phyloP scores from a whole-genome alignment of 2,113 vertebrate genomes.

The Prinia subflava region DNA sequence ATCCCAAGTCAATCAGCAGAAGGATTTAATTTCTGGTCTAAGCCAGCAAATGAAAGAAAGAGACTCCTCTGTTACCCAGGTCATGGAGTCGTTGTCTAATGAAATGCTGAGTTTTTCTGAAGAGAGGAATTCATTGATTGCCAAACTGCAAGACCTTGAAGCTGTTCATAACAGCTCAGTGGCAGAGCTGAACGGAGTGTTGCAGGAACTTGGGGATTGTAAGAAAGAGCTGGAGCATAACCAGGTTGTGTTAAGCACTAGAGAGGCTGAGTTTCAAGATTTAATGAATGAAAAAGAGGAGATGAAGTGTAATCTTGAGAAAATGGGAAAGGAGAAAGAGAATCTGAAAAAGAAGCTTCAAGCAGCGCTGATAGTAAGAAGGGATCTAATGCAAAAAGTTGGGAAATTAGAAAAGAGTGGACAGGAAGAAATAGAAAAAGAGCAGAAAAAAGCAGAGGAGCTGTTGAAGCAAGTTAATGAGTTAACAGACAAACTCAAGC shows the following conservation, averaged over 20 bases:
- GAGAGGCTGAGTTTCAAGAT: slow-evolving; percentile 53
- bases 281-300: slow-evolving; percentile 68
- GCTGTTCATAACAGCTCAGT: slow-evolving; percentile 1
- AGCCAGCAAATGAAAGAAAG: slow-evolving; percentile 82
- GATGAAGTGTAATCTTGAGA: slow-evolving; percentile 64
- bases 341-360: slow-evolving; percentile 84
- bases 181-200: slow-evolving; percentile 44
- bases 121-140: slow-evolving; percentile 62
- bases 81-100: slow-evolving; percentile 77
- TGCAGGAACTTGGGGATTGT: slow-evolving; percentile 64
- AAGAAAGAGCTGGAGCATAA: slow-evolving; percentile 46
- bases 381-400: slow-evolving; percentile 81
- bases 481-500: slow-evolving; percentile 49
- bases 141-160: slow-evolving; percentile 68
- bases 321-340: slow-evolving; percentile 79
- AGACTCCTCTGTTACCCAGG: slow-evolving; percentile 75
- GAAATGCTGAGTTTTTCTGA: slow-evolving; percentile 76
- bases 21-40: slow-evolving; percentile 76
- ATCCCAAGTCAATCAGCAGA: slow-evolving; percentile 80
- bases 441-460: slow-evolving; percentile 47
- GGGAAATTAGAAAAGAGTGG: slow-evolving; percentile 72
- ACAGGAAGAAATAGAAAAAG: slow-evolving; percentile 60
- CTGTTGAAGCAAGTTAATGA: slow-evolving; percentile 51
- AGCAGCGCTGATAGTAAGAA: slow-evolving; percentile 78
- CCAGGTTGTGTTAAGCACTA: slow-evolving; percentile 38